Base-by-base conservation (phyloP, 1,140 invertebrate genomes). In the Eciton burchellii region DNA sequence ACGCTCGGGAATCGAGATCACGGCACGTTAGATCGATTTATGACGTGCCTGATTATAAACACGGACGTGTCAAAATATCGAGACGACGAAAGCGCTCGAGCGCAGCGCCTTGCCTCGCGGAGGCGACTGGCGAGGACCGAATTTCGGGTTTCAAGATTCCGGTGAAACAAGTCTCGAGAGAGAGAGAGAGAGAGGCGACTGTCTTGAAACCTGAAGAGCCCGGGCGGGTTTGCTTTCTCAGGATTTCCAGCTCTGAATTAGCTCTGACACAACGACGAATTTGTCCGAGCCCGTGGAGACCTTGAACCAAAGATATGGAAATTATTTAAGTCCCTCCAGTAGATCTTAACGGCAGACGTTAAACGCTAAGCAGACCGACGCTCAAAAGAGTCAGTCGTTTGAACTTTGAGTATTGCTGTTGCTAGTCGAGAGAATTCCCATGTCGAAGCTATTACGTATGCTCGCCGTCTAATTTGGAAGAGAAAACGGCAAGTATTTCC, bases 241-340 rank as follows among this genome's bases (percentile, higher is more conserved):
- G 70, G 43, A 57, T 72, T 9, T 14, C 16, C 45, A 26, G 45
- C 26, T 29, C 16, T 19, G 24, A 19, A 59, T 45, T n/a, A n/a
- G n/a, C n/a, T 73, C 60, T 73, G 12, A 73, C 45, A 60, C 8
- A 59, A 57, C 35, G 19, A 5, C 43, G 24, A 57, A 12, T 73
- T 16, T 24, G 14, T n/a, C 70, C 24, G 54, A 3, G 26, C 43
- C 12, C n/a, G 35, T 6, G 6, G 2, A n/a, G 49, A 35, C 41
- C 8, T 11, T 14, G 57, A 47, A 19, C 49, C 49, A 16, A 63
- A 43, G 35, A 26, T 56, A 56, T n/a, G n/a, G 24, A 45, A 16
- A 16, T 43, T 5, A 57, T 70, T 79, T 29, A 43, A 79, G 68
- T 57, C 24, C 66, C 29, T 45, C 35, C 49, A 79, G 49, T 70